Base-by-base conservation (phyloP, 2,888 invertebrate species). In the Caenorhabditis afra region DNA sequence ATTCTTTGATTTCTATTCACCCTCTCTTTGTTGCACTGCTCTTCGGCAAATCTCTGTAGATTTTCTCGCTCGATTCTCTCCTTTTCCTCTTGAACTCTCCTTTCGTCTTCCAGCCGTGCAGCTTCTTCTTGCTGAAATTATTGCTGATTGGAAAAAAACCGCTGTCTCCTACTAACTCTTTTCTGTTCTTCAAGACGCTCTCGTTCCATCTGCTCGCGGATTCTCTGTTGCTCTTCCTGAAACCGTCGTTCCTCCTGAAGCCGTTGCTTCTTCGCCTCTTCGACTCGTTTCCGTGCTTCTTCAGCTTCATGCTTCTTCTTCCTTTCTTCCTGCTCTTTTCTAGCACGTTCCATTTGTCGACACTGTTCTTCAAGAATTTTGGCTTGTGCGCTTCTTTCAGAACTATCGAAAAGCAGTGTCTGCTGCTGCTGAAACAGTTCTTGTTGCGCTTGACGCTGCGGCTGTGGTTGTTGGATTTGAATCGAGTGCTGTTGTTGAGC, bases 21-120 rank as follows among this genome's bases (percentile, higher is more conserved):
- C 10, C 11, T 37, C n/a, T 75, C 68, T 41, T 47, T 68, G 22
- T 66, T 62, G 39, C 52, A 22, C 20, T 76, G 79, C 23, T 83
- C 81, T 12, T 74, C 76, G n/a, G 76, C 57, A 12, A 80, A 74
- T 37, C 59, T 64, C 23, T 65, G 58, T n/a, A 83, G 45, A 16
- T 76, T 37, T 12, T 70, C 80, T 49, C 39, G 23, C 50, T 78
- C 78, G 12, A 77, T 61, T 23, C 70, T n/a, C 22, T 75, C 65
- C 11, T 50, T 68, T 23, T 80, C 79, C 37, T 79, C 81, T 22
- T 45, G 29, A 29, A 61, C 62, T 8, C 78, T 45, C 7, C 41
- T 47, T 55, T 80, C 80, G 49, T 83, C 80, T 10, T 41, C 57
- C 8, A 44, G 8, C 8, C 74, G 57, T 3, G 47, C 59, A 12